Percentiles rank a stretch among this genome's conserved stretches.
phyloP scores from a whole-genome alignment of 2,113 vertebrate genomes.

The Barbus barbus region DNA sequence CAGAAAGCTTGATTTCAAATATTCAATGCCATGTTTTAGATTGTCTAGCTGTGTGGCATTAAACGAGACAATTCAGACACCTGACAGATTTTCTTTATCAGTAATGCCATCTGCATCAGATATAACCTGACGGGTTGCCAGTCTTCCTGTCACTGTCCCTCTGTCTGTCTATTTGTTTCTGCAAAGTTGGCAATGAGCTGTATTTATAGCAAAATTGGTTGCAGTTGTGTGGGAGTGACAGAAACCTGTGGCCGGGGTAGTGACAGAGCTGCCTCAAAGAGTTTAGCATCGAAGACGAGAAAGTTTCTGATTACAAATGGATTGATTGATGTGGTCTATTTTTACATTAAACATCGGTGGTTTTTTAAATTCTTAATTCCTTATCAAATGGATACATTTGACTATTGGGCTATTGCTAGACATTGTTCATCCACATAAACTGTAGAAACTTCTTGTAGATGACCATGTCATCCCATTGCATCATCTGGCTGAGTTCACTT shows the following conservation, averaged over 20 bases:
- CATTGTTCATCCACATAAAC: slow-evolving; percentile 12
- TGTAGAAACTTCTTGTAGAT: background rate
- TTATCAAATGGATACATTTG: background rate
- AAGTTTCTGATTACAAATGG: background rate
- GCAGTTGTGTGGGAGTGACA: slow-evolving; percentile 34
- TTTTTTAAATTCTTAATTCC: background rate
- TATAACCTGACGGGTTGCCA: slow-evolving; percentile 43
- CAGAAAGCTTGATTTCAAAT: slow-evolving; percentile 15
- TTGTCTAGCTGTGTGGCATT: slow-evolving; percentile 35
- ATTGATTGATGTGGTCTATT: background rate
- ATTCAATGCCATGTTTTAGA: slow-evolving; percentile 33
- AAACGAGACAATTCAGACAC: slow-evolving; percentile 43
- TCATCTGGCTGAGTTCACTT: slow-evolving; percentile 48
- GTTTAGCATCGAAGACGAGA: background rate
- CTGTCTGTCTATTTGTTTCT: slow-evolving; percentile 39
- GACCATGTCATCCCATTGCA: slow-evolving; percentile 49
- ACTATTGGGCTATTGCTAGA: slow-evolving; percentile 9
- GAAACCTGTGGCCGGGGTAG: slow-evolving; percentile 35
- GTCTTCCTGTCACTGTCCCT: slow-evolving; percentile 48
- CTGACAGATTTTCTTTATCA: slow-evolving; percentile 48
- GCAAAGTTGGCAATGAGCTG: slow-evolving; percentile 47
- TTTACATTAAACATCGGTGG: background rate
- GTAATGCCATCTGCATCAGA: slow-evolving; percentile 52
- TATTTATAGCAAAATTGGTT: slow-evolving; percentile 28
- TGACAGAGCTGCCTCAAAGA: slow-evolving; percentile 21